Conservation (phyloP, 2,113 vertebrate species). For the Chaenogobius annularis region DNA sequence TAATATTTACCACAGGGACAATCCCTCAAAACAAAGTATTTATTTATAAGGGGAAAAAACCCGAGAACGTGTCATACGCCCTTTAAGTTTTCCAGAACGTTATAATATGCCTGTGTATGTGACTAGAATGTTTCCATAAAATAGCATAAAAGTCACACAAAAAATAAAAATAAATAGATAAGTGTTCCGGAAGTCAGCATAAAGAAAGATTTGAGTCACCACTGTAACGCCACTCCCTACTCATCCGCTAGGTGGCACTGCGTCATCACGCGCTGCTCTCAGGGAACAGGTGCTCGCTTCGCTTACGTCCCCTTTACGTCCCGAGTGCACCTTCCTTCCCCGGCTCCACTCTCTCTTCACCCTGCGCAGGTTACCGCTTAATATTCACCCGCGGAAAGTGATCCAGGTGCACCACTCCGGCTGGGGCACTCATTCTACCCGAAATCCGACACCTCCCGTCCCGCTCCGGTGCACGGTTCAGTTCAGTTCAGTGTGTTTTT, state of each 20-base stretch:
- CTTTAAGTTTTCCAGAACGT: too few relatives aligned
- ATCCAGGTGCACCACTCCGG: background rate
- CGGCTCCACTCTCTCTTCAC: background rate
- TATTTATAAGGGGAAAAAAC: too few relatives aligned
- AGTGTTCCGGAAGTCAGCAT: too few relatives aligned
- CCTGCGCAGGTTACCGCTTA: background rate
- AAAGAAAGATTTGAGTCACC: too few relatives aligned
- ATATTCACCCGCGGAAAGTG: background rate
- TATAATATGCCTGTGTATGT: too few relatives aligned
- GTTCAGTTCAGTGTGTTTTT: background rate
- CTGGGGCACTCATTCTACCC: background rate
- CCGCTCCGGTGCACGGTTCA: background rate
- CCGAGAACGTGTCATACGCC: too few relatives aligned
- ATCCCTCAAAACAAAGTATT: too few relatives aligned
- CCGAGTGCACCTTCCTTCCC: conserved; percentile 20
- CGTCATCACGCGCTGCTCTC: background rate
- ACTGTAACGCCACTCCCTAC: background rate
- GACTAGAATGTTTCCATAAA: too few relatives aligned
- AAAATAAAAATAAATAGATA: too few relatives aligned
- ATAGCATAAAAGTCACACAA: too few relatives aligned
- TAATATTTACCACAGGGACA: too few relatives aligned
- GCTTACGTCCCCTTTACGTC: background rate
- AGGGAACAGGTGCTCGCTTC: conserved; percentile 13
- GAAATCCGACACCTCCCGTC: too few relatives aligned
- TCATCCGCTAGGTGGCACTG: conserved; percentile 42